Percentiles rank a stretch among this genome's conserved stretches.
Conservation (phyloP, 2,797 vertebrate species). For the Labeo calbasu region DNA sequence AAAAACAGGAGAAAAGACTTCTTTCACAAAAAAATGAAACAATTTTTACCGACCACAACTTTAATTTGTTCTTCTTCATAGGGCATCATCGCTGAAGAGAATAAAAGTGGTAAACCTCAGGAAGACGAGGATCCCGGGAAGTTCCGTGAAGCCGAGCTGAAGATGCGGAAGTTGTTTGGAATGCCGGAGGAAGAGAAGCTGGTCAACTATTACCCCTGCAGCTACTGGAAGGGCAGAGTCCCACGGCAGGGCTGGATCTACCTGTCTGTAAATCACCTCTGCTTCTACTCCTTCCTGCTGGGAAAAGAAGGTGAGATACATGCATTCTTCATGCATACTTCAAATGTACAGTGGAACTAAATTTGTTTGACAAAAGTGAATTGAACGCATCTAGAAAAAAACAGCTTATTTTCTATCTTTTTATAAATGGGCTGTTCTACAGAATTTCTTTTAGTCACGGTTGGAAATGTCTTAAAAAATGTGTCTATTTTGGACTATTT, state of each 20-base stretch:
- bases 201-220: constrained; percentile 98
- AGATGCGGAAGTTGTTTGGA: constrained; percentile 93
- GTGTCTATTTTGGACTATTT: too few relatives aligned
- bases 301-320: constrained; percentile 88
- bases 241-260: constrained; percentile 97
- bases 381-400: not conserved
- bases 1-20: not conserved
- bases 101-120: constrained; percentile 83
- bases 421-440: too few relatives aligned
- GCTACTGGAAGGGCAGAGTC: constrained; percentile 95
- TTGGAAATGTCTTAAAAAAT: too few relatives aligned
- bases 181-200: constrained; percentile 97
- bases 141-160: constrained; percentile 93
- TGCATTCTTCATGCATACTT: not conserved
- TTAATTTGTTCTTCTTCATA: constrained; percentile 57
- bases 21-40: too few relatives aligned
- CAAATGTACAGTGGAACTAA: not conserved
- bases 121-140: constrained; percentile 93
- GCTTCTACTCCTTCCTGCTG: constrained; percentile 95
- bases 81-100: constrained; percentile 97
- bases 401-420: not conserved
- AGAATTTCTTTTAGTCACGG: too few relatives aligned
- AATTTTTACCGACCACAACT: not conserved
- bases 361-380: not conserved
- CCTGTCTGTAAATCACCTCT: constrained; percentile 94